phyloP scores from a whole-genome alignment of 2,797 vertebrate species.

The Sebastes trivittatus region DNA sequence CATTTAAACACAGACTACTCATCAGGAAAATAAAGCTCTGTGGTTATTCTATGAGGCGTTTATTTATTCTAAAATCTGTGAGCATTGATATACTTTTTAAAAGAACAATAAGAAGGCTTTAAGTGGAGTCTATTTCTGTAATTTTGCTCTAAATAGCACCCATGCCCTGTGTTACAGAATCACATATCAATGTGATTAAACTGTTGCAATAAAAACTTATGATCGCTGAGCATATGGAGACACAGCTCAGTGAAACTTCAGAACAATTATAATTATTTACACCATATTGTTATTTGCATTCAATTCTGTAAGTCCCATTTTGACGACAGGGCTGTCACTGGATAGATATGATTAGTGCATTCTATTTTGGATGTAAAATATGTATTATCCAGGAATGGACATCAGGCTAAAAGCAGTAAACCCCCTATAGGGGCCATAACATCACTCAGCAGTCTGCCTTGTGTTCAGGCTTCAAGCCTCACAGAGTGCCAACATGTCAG shows the following conservation, averaged over 20 bases:
- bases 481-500: constrained; percentile 7
- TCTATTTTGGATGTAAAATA: constrained; percentile 32
- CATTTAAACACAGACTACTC: constrained; percentile 64
- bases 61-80: not conserved
- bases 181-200: constrained; percentile 44
- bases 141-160: not conserved
- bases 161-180: not conserved
- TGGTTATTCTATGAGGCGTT: not conserved
- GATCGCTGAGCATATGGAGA: not conserved
- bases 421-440: constrained; percentile 25
- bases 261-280: not conserved
- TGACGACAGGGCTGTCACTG: not conserved
- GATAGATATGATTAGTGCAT: not conserved
- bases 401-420: constrained; percentile 44
- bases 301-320: not conserved
- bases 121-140: not conserved
- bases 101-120: not conserved
- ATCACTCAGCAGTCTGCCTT: constrained; percentile 43
- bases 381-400: constrained; percentile 29
- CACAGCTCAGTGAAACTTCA: not conserved
- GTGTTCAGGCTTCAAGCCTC: constrained; percentile 6
- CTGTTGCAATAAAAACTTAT: not conserved
- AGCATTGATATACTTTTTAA: not conserved
- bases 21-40: not conserved
- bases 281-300: not conserved